These are phyloP conservation scores for Tridacna gigas DNA, from an alignment of 2,888 invertebrate species.

Conservation along the genomic window DNA sequence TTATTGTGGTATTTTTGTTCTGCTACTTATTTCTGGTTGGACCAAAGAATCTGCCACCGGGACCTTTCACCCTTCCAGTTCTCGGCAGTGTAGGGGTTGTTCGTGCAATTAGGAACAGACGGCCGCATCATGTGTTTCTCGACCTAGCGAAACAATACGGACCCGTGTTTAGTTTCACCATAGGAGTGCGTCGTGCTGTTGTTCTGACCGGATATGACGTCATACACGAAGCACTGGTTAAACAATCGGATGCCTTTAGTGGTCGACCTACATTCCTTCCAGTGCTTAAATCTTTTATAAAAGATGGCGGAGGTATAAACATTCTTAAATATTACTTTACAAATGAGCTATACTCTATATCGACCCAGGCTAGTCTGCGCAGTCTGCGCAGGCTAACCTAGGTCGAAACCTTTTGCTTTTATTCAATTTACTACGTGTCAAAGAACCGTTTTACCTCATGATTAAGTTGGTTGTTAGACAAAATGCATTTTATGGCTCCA, in stretches of 20 bases:
- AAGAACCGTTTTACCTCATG: too few relatives aligned
- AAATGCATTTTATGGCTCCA: too few relatives aligned
- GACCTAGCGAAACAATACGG: conserved; percentile 53
- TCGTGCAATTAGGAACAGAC: neutral
- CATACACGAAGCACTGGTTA: conserved; percentile 57
- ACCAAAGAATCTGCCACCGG: conserved; percentile 25
- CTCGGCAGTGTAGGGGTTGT: conserved; percentile 5
- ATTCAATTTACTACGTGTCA: neutral
- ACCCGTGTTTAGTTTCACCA: conserved; percentile 49
- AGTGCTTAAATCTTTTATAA: conserved; percentile 11
- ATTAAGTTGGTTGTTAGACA: too few relatives aligned
- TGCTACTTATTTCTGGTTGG: neutral
- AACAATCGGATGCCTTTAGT: conserved; percentile 44
- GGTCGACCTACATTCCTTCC: conserved; percentile 41
- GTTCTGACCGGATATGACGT: conserved; percentile 56
- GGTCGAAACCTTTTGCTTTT: neutral
- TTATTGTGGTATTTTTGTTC: conserved; percentile 15
- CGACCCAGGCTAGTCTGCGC: too few relatives aligned
- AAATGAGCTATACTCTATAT: neutral
- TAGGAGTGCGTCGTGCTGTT: conserved; percentile 48
- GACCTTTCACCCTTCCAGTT: conserved; percentile 5
- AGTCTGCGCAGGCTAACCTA: neutral
- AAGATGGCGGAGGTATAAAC: conserved; percentile 24
- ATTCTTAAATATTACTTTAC: neutral
- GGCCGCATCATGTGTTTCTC: conserved; percentile 24